phyloP scores from a whole-genome alignment of 2,113 vertebrate genomes.

The Heterotis niloticus region DNA sequence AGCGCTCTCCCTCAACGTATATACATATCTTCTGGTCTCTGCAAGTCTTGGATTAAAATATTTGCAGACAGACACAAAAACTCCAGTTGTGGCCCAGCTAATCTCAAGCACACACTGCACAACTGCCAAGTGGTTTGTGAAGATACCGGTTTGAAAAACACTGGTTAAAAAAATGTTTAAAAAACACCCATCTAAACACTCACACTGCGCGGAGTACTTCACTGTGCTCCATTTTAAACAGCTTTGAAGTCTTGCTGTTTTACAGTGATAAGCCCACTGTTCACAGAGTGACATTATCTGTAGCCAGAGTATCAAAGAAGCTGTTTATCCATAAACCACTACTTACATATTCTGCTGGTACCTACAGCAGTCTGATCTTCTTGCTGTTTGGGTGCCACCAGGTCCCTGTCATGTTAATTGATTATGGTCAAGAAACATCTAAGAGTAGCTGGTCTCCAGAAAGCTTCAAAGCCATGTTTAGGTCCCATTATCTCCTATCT shows the following conservation, averaged over 20 bases:
- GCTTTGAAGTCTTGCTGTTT: not conserved
- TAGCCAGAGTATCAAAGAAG: not conserved
- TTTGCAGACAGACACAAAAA: too few species aligned
- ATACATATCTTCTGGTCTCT: too few species aligned
- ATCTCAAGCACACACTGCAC: not conserved
- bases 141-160: not conserved
- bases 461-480: not conserved
- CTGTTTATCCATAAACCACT: not conserved
- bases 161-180: not conserved
- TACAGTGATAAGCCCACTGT: not conserved
- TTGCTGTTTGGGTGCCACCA: not conserved
- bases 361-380: not conserved
- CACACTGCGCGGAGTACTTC: not conserved
- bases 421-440: not conserved
- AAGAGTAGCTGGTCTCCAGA: not conserved
- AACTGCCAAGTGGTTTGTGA: not conserved
- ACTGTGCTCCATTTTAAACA: not conserved
- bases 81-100: not conserved
- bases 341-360: not conserved
- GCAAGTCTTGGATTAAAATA: too few species aligned
- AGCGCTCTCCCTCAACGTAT: too few species aligned
- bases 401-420: constrained; percentile 1
- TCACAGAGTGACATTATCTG: not conserved
- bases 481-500: not conserved
- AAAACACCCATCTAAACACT: not conserved